Evolutionary conservation across 2,888 invertebrate genomes (phyloP).

Genomic region (Diplazon laetatorius): DNA sequence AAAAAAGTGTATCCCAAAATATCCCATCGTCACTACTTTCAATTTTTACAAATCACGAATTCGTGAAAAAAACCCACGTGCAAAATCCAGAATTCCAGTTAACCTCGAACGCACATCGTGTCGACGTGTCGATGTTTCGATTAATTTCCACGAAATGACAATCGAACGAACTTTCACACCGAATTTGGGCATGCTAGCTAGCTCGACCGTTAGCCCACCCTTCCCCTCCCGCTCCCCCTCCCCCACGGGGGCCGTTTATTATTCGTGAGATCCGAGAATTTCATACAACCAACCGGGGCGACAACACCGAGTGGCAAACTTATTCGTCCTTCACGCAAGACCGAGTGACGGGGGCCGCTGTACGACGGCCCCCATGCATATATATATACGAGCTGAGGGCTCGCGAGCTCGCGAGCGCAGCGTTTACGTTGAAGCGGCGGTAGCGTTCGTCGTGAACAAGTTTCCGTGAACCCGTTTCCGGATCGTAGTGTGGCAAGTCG

Average conservation of each 20-base stretch:
- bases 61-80: too few species aligned
- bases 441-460: conserved; percentile 40
- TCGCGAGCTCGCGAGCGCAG: conserved; percentile 5
- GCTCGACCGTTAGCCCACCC: too few species aligned
- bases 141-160: conserved; percentile 16
- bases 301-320: conserved; percentile 29
- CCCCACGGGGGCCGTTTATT: too few species aligned
- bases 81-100: too few species aligned
- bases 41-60: too few species aligned
- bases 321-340: conserved; percentile 57
- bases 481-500: conserved; percentile 21
- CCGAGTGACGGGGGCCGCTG: conserved; percentile 22
- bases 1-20: too few species aligned
- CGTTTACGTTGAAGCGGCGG: conserved; percentile 17
- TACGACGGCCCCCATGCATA: background rate
- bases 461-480: conserved; percentile 51
- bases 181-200: background rate
- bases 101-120: too few species aligned
- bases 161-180: conserved; percentile 29
- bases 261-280: conserved; percentile 6
- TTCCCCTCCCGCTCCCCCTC: too few species aligned
- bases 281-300: background rate
- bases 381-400: conserved; percentile 8
- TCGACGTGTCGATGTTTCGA: too few species aligned
- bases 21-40: too few species aligned